phyloP scores from a whole-genome alignment of 2,888 invertebrate species.

The Netelia virgata region DNA sequence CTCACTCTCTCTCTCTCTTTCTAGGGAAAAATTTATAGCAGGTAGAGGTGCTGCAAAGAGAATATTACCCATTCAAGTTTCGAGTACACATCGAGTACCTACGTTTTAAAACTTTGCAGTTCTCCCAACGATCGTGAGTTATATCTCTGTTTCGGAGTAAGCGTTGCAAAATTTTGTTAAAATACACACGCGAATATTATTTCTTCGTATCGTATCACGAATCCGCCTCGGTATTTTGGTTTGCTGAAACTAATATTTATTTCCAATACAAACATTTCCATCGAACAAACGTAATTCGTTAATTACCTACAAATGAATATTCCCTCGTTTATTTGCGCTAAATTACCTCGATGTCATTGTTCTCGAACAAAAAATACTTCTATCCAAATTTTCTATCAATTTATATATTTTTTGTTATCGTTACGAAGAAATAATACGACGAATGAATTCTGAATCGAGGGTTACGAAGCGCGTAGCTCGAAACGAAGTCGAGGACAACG shows the following conservation, averaged over 20 bases:
- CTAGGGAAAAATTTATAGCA: slow-evolving; percentile 40
- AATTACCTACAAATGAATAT: too few species aligned
- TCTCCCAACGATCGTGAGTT: neutral
- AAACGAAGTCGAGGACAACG: slow-evolving; percentile 58
- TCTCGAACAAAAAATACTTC: too few species aligned
- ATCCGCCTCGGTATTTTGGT: neutral
- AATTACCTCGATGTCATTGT: too few species aligned
- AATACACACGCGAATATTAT: too few species aligned
- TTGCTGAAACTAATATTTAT: too few species aligned
- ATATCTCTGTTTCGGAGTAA: neutral
- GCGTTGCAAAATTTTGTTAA: too few species aligned
- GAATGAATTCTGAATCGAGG: slow-evolving; percentile 12
- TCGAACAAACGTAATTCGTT: too few species aligned
- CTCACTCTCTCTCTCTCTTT: slow-evolving; percentile 39
- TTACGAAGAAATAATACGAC: neutral
- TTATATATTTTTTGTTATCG: neutral
- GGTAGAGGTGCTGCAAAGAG: slow-evolving; percentile 49
- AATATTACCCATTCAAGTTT: slow-evolving; percentile 35
- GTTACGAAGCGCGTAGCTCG: slow-evolving; percentile 43
- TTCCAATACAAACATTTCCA: too few species aligned
- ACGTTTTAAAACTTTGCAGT: slow-evolving; percentile 15
- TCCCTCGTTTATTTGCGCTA: too few species aligned
- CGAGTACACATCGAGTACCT: slow-evolving; percentile 27
- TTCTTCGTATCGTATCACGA: too few species aligned
- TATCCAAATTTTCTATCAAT: neutral